Base-by-base conservation (phyloP, 2,113 vertebrate genomes). In the Rhea pennata region DNA sequence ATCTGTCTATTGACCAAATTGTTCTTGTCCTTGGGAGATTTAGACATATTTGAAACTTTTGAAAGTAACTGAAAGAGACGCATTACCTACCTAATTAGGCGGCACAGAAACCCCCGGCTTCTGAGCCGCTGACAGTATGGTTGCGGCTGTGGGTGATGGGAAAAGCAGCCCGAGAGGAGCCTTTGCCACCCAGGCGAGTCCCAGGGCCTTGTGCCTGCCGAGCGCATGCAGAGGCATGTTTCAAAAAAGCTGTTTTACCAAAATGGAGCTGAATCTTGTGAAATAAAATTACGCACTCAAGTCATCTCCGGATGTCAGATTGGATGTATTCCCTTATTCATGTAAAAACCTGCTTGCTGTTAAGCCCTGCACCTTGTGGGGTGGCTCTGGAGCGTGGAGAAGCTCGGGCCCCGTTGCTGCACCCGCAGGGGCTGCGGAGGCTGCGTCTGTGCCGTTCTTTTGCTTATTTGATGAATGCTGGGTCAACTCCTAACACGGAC, bases 11-110 rank as follows among this genome's bases (percentile, higher is more conserved):
- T 92, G 50, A 88, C 92, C 80, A 80, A 50, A 58, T 67, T 72
- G 26, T 46, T 77, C 70, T 80, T 94, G 10, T 85, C 51, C 26
- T 76, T 56, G 33, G 58, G 48, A 89, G 79, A 94, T 95, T 58
- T 64, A 95, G 97, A 93, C 79, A 66, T 81, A 56, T 39, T 21
- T 59, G 40, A 88, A 88, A 82, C 50, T 90, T 84, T 92, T 33
- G 66, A 66, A 82, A 93, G 75, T 56, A 75, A 87, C 83, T 64
- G 84, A 61, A 91, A 74, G 90, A 88, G 51, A 59, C 87, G n/a
- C 29, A 59, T 69, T 87, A 95, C 48, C 65, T 53, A 19, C 74
- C 39, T 53, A 27, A 10, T 46, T 65, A 87, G 27, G 24, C 39
- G 19, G 12, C 59, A 76, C 53, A 84, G 73, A 77, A 59, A 29